These are phyloP conservation scores for Horisme vitalbata DNA, from an alignment of 2,888 invertebrate species.

Conservation along the genomic window DNA sequence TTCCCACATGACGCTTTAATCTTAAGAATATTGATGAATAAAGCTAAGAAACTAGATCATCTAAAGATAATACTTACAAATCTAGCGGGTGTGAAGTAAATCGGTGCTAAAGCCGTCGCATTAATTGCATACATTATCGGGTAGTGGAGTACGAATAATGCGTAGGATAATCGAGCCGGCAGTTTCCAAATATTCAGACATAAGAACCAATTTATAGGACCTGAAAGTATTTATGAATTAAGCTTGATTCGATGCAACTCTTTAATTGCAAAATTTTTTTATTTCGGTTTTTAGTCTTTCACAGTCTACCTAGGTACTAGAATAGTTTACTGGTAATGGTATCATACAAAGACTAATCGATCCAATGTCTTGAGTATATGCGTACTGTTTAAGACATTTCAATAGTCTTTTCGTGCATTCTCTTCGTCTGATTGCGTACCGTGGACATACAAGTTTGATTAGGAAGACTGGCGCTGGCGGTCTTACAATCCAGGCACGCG, in stretches of 20 bases:
- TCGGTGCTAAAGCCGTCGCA: slow-evolving; percentile 27
- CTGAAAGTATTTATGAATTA: slow-evolving; percentile 39
- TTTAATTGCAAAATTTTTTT: background rate
- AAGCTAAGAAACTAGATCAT: background rate
- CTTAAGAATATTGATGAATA: background rate
- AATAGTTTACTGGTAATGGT: no score
- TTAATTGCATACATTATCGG: slow-evolving; percentile 39
- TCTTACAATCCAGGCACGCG: no score
- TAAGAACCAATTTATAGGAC: slow-evolving; percentile 70
- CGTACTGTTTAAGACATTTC: no score
- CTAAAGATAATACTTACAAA: slow-evolving; percentile 8
- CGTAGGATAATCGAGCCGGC: slow-evolving; percentile 68
- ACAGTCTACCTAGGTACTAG: no score
- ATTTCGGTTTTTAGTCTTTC: no score
- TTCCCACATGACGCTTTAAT: background rate
- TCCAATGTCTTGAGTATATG: no score
- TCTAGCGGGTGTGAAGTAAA: slow-evolving; percentile 28
- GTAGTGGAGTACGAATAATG: slow-evolving; percentile 71
- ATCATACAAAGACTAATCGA: no score
- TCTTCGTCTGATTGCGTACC: no score
- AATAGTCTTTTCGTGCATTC: no score
- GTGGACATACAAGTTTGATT: no score
- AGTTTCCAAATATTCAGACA: slow-evolving; percentile 65
- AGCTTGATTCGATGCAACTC: background rate
- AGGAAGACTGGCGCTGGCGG: no score